A percentile compares a stretch with the other conserved stretches of the same genome.
phyloP scores from a whole-genome alignment of 2,888 invertebrate genomes.

The Embidobia sp. region DNA sequence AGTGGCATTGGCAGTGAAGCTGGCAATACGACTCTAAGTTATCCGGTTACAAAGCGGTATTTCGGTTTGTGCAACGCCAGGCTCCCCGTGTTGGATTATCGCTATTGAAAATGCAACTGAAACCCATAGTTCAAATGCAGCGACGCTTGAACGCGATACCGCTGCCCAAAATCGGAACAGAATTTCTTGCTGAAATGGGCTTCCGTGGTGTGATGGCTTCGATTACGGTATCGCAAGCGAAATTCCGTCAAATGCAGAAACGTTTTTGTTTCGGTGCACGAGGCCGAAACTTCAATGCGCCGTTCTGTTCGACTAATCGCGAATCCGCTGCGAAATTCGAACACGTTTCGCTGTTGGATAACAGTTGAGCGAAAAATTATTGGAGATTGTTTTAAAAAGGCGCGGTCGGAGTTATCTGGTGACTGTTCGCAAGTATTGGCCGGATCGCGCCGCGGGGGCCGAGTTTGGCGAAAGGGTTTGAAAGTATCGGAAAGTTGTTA shows the following conservation, averaged over 20 bases:
- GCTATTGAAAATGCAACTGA: constrained; percentile 80
- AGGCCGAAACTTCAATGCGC: constrained; percentile 14
- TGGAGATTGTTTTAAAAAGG: constrained; percentile 37
- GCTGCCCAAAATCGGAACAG: constrained; percentile 62
- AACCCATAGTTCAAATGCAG: constrained; percentile 79
- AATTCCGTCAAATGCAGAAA: constrained; percentile 55
- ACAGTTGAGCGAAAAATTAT: constrained; percentile 40
- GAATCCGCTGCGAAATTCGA: constrained; percentile 10
- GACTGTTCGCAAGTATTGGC: too few species aligned
- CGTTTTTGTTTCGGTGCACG: constrained; percentile 37
- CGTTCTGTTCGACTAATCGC: constrained; percentile 23
- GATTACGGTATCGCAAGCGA: constrained; percentile 46
- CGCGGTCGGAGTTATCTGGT: too few species aligned
- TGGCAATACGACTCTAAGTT: constrained; percentile 77
- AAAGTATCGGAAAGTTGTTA: constrained; percentile 29
- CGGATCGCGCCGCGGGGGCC: too few species aligned
- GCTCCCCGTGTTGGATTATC: constrained; percentile 77
- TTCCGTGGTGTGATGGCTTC: constrained; percentile 60
- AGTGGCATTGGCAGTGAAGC: constrained; percentile 61
- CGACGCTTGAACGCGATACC: constrained; percentile 80
- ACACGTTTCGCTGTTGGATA: constrained; percentile 1
- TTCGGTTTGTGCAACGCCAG: constrained; percentile 73
- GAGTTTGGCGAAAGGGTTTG: constrained; percentile 5
- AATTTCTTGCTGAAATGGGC: constrained; percentile 61
- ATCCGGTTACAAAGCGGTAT: constrained; percentile 80